Base-by-base conservation (phyloP, 2,888 invertebrate genomes). In the Galerucella calmariensis region DNA sequence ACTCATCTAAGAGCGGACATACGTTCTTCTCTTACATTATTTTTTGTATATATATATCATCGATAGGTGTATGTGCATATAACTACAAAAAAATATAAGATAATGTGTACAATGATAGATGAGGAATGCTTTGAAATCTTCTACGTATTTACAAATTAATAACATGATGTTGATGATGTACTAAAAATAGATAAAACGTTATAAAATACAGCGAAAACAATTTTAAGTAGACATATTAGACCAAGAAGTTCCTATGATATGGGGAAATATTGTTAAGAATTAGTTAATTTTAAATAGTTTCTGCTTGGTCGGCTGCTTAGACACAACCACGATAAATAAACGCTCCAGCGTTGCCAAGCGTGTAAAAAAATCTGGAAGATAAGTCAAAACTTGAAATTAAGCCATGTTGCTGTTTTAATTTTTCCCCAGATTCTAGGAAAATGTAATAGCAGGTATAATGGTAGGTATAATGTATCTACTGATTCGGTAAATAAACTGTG, bases 101-200 rank as follows among this genome's bases (percentile, higher is more conserved):
- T 20, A 65, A 65, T 65, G 63, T 65, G 63, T 65, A 46, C 63
- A 46, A 65, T 65, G 46, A 65, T 65, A 9, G 46, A 65, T 65
- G 20, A 46, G 44, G 20, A 61, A 65, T 65, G 46, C 63, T 44
- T 65, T 46, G 46, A 65, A 65, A 65, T 44, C 11, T 46, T 46
- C 63, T 65, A 65, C 63, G n/a, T 65, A 65, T 65, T 4, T 65
- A 65, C 63, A 65, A 44, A 61, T 61, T 2, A 61, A 61, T 35
- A 61, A 44, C 44, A 41, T 46, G 46, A 46, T 44, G 16, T 65
- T 35, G 1, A 46, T 46, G 16, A 65, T 12, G 62, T 62, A 62
- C 62, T 27, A 46, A 46, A 46, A 44, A 65, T 46, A 65, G 46
- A 46, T 62, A 63, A 44, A 63, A 35, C 16, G 35, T 44, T 44